A percentile compares a stretch with the other conserved stretches of the same genome.
phyloP scores from a whole-genome alignment of 2,113 vertebrate species.

The Eretmochelys imbricata region DNA sequence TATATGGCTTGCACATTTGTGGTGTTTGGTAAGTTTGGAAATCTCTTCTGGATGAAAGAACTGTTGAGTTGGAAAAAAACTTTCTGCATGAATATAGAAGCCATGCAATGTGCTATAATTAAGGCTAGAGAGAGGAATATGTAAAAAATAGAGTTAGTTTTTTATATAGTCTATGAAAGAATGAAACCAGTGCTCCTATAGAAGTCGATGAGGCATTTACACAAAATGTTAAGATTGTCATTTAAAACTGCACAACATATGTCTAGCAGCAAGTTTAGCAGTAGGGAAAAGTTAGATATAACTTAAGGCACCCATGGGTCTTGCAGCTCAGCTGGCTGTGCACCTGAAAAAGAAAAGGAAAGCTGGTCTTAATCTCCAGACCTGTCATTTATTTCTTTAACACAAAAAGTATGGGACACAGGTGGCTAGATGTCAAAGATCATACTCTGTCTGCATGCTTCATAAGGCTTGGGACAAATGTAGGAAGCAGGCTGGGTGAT shows the following conservation, averaged over 20 bases:
- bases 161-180: background rate
- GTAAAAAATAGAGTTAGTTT: background rate
- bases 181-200: background rate
- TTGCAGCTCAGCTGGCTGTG: constrained; percentile 51
- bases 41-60: background rate
- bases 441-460: constrained; percentile 69
- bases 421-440: constrained; percentile 83
- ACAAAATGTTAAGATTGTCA: constrained; percentile 5
- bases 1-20: rapidly evolving
- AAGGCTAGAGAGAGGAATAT: background rate
- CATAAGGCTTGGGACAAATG: constrained; percentile 68
- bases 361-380: constrained; percentile 69
- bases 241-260: background rate
- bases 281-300: constrained; percentile 22
- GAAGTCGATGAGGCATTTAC: background rate
- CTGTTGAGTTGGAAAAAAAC: background rate
- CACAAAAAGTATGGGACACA: constrained; percentile 80
- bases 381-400: constrained; percentile 78
- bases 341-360: constrained; percentile 46
- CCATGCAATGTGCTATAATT: background rate
- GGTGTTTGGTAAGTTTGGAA: background rate
- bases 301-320: constrained; percentile 29
- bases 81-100: background rate
- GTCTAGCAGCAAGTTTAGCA: background rate
- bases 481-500: constrained; percentile 49